These are phyloP conservation scores for Marmota flaviventris DNA, from an alignment of 2,113 vertebrate species.

Conservation along the genomic window DNA sequence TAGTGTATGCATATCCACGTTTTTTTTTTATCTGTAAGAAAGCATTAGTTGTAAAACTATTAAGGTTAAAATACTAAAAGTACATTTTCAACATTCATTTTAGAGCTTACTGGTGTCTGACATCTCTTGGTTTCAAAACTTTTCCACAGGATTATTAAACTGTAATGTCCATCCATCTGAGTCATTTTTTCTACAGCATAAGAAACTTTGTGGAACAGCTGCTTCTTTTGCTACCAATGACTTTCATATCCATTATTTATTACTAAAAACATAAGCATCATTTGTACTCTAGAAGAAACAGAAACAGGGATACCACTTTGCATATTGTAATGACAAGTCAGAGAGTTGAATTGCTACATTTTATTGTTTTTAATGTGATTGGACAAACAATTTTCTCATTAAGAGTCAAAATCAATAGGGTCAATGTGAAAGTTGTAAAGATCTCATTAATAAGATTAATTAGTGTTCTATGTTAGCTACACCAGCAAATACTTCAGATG, in stretches of 20 bases:
- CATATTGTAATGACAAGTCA: slow-evolving; percentile 53
- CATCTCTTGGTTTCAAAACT: slow-evolving; percentile 25
- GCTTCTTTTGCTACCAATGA: neutral
- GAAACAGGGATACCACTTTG: slow-evolving; percentile 22
- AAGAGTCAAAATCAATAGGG: slow-evolving; percentile 66
- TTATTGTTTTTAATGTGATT: slow-evolving; percentile 67
- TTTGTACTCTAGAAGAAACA: neutral
- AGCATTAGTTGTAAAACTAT: slow-evolving; percentile 11
- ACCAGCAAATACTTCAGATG: slow-evolving; percentile 52
- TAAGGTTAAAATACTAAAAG: neutral
- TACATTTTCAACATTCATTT: neutral
- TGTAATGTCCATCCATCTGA: neutral
- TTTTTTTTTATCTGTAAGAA: neutral
- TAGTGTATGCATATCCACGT: neutral
- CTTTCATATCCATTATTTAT: neutral
- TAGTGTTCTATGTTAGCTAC: slow-evolving; percentile 45
- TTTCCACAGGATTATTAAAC: neutral
- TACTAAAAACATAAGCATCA: slow-evolving; percentile 29
- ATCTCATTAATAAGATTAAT: slow-evolving; percentile 64
- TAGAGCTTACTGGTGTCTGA: neutral
- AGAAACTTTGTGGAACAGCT: slow-evolving; percentile 37
- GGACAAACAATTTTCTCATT: slow-evolving; percentile 63
- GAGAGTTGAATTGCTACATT: slow-evolving; percentile 70
- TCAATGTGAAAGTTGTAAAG: slow-evolving; percentile 53
- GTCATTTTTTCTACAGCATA: neutral